Percentiles rank a stretch among this genome's conserved stretches.
phyloP scores from a whole-genome alignment of 1,140 invertebrate species.

The Notospermus geniculatus region DNA sequence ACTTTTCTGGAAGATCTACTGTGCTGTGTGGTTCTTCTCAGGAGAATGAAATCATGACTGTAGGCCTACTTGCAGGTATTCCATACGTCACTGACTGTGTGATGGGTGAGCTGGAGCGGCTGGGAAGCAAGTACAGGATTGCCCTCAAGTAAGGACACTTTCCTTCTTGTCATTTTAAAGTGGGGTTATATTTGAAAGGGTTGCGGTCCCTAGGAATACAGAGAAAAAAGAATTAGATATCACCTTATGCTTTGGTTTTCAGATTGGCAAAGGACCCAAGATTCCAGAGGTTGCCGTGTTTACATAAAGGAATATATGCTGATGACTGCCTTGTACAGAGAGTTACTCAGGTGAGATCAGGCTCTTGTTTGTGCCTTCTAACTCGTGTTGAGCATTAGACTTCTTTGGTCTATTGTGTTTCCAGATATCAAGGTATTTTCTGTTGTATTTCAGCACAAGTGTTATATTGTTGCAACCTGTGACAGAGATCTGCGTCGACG shows the following conservation, averaged over 20 bases:
- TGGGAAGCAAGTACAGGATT: slow-evolving; percentile 92
- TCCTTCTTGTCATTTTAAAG: neutral
- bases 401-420: neutral
- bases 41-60: too few species aligned
- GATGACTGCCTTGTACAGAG: slow-evolving; percentile 98
- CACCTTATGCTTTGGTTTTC: too few species aligned
- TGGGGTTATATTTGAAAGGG: neutral
- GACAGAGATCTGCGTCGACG: slow-evolving; percentile 95
- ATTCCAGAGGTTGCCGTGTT: slow-evolving; percentile 88
- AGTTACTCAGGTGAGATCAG: slow-evolving; percentile 72
- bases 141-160: slow-evolving; percentile 69
- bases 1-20: too few species aligned
- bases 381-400: neutral
- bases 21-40: too few species aligned
- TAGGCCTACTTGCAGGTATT: too few species aligned
- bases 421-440: slow-evolving; percentile 20
- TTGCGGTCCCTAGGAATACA: too few species aligned
- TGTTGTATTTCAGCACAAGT: slow-evolving; percentile 86
- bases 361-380: neutral
- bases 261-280: slow-evolving; percentile 91
- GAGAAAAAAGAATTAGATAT: neutral
- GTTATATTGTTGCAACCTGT: slow-evolving; percentile 99
- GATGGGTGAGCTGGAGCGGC: slow-evolving; percentile 95
- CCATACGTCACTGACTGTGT: slow-evolving; percentile 99
- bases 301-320: slow-evolving; percentile 98